Percentiles rank a stretch among this genome's conserved stretches.
phyloP scores from a whole-genome alignment of 2,113 vertebrate genomes.

The Pogona vitticeps region DNA sequence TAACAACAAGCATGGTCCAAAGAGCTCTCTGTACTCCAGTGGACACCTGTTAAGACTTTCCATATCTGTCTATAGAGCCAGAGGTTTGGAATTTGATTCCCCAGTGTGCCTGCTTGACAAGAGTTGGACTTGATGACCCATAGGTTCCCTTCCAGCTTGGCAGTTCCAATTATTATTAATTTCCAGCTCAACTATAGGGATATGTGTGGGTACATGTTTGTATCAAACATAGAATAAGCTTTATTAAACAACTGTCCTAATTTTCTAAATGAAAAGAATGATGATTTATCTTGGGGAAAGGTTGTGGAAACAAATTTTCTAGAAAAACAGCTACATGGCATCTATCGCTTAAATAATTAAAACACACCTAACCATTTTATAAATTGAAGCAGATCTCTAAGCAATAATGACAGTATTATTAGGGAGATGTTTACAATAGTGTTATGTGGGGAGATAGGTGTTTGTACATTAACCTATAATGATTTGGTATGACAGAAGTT shows the following conservation, averaged over 20 bases:
- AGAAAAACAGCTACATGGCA: too few species aligned
- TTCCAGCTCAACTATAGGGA: neutral
- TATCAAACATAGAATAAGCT: neutral
- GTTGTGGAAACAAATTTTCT: too few species aligned
- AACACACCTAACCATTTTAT: neutral
- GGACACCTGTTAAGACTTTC: neutral
- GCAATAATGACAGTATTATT: neutral
- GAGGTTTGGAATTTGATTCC: too few species aligned
- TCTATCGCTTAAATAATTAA: neutral
- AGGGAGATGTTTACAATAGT: neutral
- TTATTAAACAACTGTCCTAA: too few species aligned
- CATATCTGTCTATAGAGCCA: too few species aligned
- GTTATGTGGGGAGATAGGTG: neutral
- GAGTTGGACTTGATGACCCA: too few species aligned
- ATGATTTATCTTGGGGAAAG: too few species aligned
- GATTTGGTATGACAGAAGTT: neutral
- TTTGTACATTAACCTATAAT: neutral
- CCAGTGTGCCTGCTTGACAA: too few species aligned
- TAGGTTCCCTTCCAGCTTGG: too few species aligned
- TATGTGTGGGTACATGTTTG: neutral
- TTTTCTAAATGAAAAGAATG: too few species aligned
- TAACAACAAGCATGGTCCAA: neutral
- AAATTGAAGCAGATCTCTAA: neutral
- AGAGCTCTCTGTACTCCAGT: neutral
- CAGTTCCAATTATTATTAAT: too few species aligned